These are phyloP conservation scores for Plebejus argus DNA, from an alignment of 2,888 invertebrate species.

Conservation along the genomic window DNA sequence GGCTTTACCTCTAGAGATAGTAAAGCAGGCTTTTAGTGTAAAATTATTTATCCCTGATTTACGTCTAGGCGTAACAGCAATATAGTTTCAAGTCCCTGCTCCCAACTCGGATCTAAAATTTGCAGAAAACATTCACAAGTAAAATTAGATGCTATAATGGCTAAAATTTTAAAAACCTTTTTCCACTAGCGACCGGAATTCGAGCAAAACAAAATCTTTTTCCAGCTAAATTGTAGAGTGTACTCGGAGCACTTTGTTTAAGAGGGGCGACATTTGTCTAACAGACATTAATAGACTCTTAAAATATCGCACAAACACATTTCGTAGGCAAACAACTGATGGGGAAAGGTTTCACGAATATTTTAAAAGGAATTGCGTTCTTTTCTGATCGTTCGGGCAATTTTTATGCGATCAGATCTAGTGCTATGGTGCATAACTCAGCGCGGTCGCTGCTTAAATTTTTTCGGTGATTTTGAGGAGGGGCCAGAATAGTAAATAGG, in stretches of 20 bases:
- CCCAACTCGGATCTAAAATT: background rate
- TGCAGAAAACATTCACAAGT: background rate
- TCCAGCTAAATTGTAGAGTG: conserved; percentile 31
- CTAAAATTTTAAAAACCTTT: conserved; percentile 9
- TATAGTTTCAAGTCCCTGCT: background rate
- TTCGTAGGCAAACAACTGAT: conserved; percentile 36
- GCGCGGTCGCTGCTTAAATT: background rate
- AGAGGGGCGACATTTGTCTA: conserved; percentile 41
- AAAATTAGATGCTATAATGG: background rate
- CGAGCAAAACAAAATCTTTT: conserved; percentile 34
- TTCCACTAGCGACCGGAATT: conserved; percentile 11
- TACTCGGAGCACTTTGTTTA: conserved; percentile 39
- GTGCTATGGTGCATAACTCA: background rate
- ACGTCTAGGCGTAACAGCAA: background rate
- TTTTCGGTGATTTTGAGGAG: background rate
- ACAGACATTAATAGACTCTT: conserved; percentile 42
- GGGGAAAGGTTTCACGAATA: conserved; percentile 22
- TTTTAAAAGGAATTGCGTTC: background rate
- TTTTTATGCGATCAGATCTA: background rate
- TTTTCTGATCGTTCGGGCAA: background rate
- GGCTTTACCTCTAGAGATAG: no score
- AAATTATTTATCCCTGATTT: background rate
- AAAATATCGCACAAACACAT: conserved; percentile 38
- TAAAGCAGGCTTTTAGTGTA: no score
- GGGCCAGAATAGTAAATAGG: no score